These are phyloP conservation scores for Drosophila kohkoa DNA, from an alignment of 1,140 invertebrate genomes.

Conservation along the genomic window DNA sequence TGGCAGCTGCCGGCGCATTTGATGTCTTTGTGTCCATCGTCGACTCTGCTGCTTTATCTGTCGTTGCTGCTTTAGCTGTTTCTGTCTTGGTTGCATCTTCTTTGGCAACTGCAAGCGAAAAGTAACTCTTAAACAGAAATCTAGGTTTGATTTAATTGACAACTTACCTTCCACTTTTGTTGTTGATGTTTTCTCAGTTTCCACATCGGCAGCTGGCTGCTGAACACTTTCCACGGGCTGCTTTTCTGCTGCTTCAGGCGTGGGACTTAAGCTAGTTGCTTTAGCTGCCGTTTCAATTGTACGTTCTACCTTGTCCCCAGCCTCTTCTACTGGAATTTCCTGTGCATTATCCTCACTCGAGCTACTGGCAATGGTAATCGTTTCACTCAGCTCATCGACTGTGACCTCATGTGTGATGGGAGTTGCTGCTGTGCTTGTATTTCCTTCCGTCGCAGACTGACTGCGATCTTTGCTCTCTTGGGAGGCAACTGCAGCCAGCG, in stretches of 20 bases:
- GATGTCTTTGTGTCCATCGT: neutral
- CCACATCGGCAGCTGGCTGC: neutral
- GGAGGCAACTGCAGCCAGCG: constrained; percentile 66
- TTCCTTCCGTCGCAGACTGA: constrained; percentile 32
- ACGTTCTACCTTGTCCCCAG: constrained; percentile 12
- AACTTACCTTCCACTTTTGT: constrained; percentile 17
- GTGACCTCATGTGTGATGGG: constrained; percentile 51
- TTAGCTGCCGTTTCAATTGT: constrained; percentile 10
- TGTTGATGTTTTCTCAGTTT: no score
- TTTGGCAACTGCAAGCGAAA: neutral
- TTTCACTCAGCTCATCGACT: constrained; percentile 57
- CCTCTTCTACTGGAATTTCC: neutral
- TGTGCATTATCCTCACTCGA: constrained; percentile 64
- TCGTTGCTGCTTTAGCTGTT: constrained; percentile 12
- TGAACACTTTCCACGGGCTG: neutral
- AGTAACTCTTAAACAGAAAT: neutral
- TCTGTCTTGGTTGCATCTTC: constrained; percentile 41
- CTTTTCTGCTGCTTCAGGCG: neutral
- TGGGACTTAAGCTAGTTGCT: neutral
- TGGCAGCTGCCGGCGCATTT: constrained; percentile 11
- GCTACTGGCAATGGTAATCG: constrained; percentile 65
- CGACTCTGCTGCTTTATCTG: neutral
- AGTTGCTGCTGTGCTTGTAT: constrained; percentile 5
- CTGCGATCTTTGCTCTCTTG: constrained; percentile 59
- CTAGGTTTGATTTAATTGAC: neutral